These are phyloP conservation scores for Telenomus remus DNA, from an alignment of 1,140 invertebrate genomes.

Conservation along the genomic window DNA sequence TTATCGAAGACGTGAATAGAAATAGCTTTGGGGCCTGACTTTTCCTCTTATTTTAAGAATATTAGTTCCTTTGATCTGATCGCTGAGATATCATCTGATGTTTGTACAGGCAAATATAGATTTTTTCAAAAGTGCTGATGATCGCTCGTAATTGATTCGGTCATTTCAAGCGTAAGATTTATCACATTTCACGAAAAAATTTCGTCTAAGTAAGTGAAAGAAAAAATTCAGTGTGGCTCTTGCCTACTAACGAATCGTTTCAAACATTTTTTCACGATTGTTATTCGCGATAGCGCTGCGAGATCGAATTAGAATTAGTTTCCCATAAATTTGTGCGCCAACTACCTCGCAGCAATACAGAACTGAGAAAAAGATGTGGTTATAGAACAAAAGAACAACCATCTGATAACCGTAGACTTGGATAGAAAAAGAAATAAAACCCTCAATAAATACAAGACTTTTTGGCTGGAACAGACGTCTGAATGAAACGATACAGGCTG, in stretches of 20 bases:
- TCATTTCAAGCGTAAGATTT: constrained; percentile 14
- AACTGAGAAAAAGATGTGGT: constrained; percentile 18
- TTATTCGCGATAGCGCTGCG: constrained; percentile 35
- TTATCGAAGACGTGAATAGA: constrained; percentile 30
- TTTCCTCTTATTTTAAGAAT: constrained; percentile 17
- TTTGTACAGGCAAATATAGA: constrained; percentile 35
- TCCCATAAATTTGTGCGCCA: constrained; percentile 36
- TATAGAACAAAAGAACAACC: constrained; percentile 27
- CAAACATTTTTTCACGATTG: constrained; percentile 40
- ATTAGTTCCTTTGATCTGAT: constrained; percentile 12
- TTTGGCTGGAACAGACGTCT: not conserved
- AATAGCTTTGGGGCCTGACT: constrained; percentile 23
- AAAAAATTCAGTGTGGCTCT: too few species aligned
- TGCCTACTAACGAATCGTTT: not conserved
- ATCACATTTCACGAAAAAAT: too few species aligned
- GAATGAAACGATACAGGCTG: too few species aligned
- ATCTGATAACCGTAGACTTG: constrained; percentile 23
- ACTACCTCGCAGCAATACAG: constrained; percentile 13
- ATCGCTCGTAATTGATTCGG: constrained; percentile 29
- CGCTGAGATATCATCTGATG: constrained; percentile 22
- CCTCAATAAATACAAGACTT: constrained; percentile 22
- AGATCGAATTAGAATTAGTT: constrained; percentile 33
- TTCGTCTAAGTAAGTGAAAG: too few species aligned
- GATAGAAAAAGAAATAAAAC: constrained; percentile 13
- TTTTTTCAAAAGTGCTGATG: constrained; percentile 37